Percentiles rank a stretch among this genome's conserved stretches.
These are phyloP conservation scores for Peromyscus maniculatus DNA, from an alignment of 2,113 vertebrate species.

Conservation along the genomic window DNA sequence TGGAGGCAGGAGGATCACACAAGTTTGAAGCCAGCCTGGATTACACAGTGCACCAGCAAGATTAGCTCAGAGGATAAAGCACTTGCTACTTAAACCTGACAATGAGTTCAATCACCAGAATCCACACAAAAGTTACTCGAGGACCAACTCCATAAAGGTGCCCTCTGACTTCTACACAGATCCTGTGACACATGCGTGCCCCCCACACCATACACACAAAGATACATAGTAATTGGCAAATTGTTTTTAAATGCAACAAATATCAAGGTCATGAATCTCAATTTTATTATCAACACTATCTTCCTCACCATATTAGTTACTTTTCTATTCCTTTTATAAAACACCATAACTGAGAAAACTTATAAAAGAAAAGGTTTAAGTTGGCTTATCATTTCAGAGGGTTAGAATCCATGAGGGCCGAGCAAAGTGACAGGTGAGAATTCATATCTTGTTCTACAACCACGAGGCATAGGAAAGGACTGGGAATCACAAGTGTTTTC, in stretches of 20 bases:
- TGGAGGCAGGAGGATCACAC: neutral
- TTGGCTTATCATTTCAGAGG: neutral
- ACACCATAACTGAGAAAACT: neutral
- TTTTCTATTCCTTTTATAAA: neutral
- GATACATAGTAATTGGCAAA: neutral
- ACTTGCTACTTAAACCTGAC: neutral
- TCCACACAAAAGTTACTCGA: neutral
- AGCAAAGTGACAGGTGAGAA: neutral
- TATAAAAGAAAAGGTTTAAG: neutral
- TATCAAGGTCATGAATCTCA: slow-evolving; percentile 13
- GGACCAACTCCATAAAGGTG: neutral
- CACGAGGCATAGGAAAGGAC: neutral
- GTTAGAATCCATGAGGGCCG: too few species aligned
- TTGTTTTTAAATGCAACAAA: neutral
- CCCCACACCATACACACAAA: neutral
- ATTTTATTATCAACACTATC: neutral
- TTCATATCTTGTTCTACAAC: neutral
- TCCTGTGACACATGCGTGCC: neutral
- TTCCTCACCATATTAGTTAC: neutral
- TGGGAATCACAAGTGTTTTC: too few species aligned
- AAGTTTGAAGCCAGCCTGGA: neutral
- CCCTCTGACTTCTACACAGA: neutral
- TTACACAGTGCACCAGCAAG: neutral
- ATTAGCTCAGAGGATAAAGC: neutral
- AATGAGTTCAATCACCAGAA: neutral